These are phyloP conservation scores for Tetraneura akinire DNA, from an alignment of 1,140 invertebrate species.

Conservation along the genomic window DNA sequence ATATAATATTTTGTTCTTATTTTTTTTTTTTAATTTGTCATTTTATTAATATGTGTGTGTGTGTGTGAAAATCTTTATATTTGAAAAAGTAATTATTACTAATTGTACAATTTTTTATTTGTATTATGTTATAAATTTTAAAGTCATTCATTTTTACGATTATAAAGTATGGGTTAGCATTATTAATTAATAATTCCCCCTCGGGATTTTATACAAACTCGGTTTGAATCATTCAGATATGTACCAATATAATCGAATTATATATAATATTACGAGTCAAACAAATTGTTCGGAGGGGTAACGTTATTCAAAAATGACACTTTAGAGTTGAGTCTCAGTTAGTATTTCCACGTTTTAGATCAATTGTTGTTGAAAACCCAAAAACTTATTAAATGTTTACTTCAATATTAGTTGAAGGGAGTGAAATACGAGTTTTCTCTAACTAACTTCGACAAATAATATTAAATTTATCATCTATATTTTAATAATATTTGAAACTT, in stretches of 20 bases:
- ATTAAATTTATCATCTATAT: background rate
- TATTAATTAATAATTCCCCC: constrained; percentile 29
- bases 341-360: background rate
- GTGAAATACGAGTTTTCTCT: background rate
- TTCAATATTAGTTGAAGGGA: background rate
- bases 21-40: too few relatives aligned
- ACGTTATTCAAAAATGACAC: constrained; percentile 45
- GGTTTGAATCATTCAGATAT: constrained; percentile 26
- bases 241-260: constrained; percentile 45
- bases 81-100: too few relatives aligned
- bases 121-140: background rate
- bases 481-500: background rate
- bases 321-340: constrained; percentile 35
- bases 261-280: constrained; percentile 29
- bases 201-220: constrained; percentile 9
- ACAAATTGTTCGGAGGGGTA: constrained; percentile 43
- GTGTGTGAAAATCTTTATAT: too few relatives aligned
- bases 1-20: too few relatives aligned
- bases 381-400: constrained; percentile 39
- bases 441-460: background rate
- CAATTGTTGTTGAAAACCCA: constrained; percentile 10
- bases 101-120: constrained; percentile 5
- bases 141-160: background rate
- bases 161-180: constrained; percentile 23
- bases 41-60: too few relatives aligned